Conservation (phyloP, 30 jellyfish, hydroid and myxozoan genomes). For the Hydra vulgaris region DNA sequence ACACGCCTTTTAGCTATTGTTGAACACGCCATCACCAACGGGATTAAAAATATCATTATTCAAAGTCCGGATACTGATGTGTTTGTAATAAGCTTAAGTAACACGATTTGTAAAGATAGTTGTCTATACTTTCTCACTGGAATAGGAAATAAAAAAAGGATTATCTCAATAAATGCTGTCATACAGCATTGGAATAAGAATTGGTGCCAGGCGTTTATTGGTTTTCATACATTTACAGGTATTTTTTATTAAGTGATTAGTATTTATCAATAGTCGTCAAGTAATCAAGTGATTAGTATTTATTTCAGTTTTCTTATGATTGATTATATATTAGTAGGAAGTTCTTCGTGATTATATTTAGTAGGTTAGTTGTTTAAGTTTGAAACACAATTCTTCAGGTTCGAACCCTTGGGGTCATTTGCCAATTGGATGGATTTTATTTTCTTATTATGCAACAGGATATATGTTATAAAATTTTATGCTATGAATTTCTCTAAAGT, state of each 20-base stretch:
- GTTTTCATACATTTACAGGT: conserved; percentile 70
- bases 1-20: conserved; percentile 50
- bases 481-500: too few species aligned
- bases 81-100: conserved; percentile 29
- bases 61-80: conserved; percentile 69
- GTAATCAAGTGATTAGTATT: neutral
- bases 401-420: too few species aligned
- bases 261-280: too few species aligned
- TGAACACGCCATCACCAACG: conserved; percentile 48
- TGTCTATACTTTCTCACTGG: conserved; percentile 44
- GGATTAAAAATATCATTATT: conserved; percentile 24
- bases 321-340: neutral
- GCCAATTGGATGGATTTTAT: too few species aligned
- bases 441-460: too few species aligned
- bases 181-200: conserved; percentile 35
- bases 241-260: conserved; percentile 10
- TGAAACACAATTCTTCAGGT: too few species aligned
- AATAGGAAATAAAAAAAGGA: conserved; percentile 14
- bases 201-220: conserved; percentile 33
- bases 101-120: neutral
- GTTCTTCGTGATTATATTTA: too few species aligned
- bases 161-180: conserved; percentile 18
- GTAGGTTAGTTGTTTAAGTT: too few species aligned
- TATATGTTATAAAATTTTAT: too few species aligned
- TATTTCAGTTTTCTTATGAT: neutral